Base-by-base conservation (phyloP, 2,113 vertebrate genomes). In the Hydrolagus affinis region DNA sequence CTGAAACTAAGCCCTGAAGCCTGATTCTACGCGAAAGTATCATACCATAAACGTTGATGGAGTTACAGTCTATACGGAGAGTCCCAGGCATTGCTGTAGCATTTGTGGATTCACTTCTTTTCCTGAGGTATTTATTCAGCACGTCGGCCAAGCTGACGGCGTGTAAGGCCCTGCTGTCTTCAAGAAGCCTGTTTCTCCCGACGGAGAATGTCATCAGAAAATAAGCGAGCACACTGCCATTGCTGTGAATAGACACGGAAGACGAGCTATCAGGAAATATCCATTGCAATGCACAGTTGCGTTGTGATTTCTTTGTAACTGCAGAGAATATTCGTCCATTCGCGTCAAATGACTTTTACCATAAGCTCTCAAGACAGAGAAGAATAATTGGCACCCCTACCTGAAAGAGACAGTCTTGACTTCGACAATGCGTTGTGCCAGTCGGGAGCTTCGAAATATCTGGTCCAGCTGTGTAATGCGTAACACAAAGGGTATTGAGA, bases 201-300 rank as follows among this genome's bases (percentile, higher is more conserved):
- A 86, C 70, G 32, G 57, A 32, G 59, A 86, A 86, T 73, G 70
- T 60, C 60, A 86, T 25, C 28, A 73, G 30, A 64, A 86, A 86
- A 71, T 86, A 73, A 86, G 85, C 85, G 19, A 86, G 28, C n/a
- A 74, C 71, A 86, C 85, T 74, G 71, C 85, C 85, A 15, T 86
- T 71, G 60, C 85, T 86, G 71, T 71, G 69, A 59, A 72, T 56
- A 85, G 28, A 74, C 19, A 32, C n/a, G 75, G 11, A 66, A 25
- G 66, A 66, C 15, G 11, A 66, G 32, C 28, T 28, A 83, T 83
- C 30, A 66, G 28, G 66, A 80, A 83, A 28, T 21, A 23, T 25
- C 2, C 32, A 30, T 30, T 83, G 60, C 77, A 83, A 66, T 19
- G 66, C 10, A 83, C 25, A 64, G 8, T 25, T 62, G n/a, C 60